Conservation (phyloP, 2,888 invertebrate genomes). For the Bellardia pandia region DNA sequence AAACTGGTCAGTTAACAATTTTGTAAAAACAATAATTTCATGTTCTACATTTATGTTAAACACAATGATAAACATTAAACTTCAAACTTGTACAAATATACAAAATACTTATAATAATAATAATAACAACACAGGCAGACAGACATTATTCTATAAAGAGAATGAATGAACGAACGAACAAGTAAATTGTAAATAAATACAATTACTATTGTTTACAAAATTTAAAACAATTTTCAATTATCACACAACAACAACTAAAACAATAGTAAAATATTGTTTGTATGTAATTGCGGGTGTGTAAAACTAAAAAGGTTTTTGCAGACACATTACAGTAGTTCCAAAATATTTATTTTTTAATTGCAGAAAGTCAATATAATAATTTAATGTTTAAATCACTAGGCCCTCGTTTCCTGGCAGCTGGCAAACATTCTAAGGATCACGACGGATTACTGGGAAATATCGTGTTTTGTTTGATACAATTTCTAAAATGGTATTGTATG, state of each 20-base stretch:
- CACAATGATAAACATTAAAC: constrained; percentile 24
- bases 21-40: constrained; percentile 20
- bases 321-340: too few species aligned
- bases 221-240: constrained; percentile 48
- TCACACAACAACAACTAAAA: constrained; percentile 23
- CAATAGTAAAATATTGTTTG: not conserved
- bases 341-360: too few species aligned
- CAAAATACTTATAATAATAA: not conserved
- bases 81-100: not conserved
- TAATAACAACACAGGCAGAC: not conserved
- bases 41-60: constrained; percentile 34
- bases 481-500: too few species aligned
- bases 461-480: too few species aligned
- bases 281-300: too few species aligned
- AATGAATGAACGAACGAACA: not conserved
- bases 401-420: too few species aligned
- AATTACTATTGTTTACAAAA: constrained; percentile 46
- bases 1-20: constrained; percentile 25
- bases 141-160: not conserved
- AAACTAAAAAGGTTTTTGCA: not conserved
- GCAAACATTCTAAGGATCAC: too few species aligned
- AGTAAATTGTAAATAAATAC: not conserved
- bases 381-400: too few species aligned
- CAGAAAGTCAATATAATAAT: too few species aligned
- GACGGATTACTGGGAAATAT: too few species aligned